Conservation (phyloP, 2,888 invertebrate genomes). For the Thecocarcelia acutangulata region DNA sequence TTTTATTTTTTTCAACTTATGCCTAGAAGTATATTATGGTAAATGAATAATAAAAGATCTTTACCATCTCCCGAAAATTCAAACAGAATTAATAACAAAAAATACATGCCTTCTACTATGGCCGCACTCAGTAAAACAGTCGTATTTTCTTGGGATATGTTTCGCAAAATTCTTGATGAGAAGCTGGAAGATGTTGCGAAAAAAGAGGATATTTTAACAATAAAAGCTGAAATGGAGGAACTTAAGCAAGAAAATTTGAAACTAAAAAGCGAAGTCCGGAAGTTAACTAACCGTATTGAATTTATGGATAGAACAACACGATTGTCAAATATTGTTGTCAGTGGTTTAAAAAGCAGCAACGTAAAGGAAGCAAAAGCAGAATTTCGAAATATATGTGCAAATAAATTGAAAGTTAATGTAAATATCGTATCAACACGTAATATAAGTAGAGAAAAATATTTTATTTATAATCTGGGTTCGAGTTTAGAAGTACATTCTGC, state of each 20-base stretch:
- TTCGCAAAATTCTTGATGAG: too few species aligned
- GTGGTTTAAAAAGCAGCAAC: not conserved
- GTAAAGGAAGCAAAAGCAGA: not conserved
- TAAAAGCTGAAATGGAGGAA: not conserved
- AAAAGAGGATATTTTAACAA: too few species aligned
- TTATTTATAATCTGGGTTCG: too few species aligned
- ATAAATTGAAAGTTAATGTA: too few species aligned
- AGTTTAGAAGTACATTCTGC: too few species aligned
- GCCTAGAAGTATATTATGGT: conserved; percentile 4
- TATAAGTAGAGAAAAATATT: too few species aligned
- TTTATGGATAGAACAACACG: not conserved
- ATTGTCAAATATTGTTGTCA: not conserved
- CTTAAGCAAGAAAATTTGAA: not conserved
- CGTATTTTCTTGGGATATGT: not conserved
- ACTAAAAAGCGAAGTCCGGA: not conserved
- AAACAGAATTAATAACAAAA: not conserved
- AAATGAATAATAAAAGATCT: not conserved
- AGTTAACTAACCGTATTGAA: not conserved
- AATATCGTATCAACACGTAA: too few species aligned
- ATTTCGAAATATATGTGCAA: too few species aligned
- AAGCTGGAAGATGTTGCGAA: conserved; percentile 5
- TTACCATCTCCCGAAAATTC: not conserved
- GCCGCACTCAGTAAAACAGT: not conserved
- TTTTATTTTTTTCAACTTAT: too few species aligned
- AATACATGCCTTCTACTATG: not conserved